These are phyloP conservation scores for Drosophila arizonae DNA, from an alignment of 1,140 invertebrate species.

Conservation along the genomic window DNA sequence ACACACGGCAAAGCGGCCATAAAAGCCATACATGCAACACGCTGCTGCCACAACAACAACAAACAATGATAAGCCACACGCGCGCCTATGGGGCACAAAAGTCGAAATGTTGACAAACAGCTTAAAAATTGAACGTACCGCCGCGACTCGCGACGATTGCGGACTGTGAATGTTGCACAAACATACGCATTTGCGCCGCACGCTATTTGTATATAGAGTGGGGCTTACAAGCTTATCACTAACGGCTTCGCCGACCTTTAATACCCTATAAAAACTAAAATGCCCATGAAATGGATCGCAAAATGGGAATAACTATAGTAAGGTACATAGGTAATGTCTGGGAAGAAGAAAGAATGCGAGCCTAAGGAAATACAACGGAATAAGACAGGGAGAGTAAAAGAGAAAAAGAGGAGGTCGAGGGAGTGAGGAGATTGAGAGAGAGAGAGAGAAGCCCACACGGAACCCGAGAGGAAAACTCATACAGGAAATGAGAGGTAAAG, in stretches of 20 bases:
- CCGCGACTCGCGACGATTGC: slow-evolving; percentile 13
- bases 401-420: too few species aligned
- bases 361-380: too few species aligned
- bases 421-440: neutral
- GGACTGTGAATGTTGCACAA: neutral
- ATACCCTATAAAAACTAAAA: slow-evolving; percentile 11
- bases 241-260: neutral
- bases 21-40: slow-evolving; percentile 39
- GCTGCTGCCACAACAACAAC: slow-evolving; percentile 10
- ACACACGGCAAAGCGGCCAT: slow-evolving; percentile 43
- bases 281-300: neutral
- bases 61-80: slow-evolving; percentile 22
- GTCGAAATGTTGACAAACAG: slow-evolving; percentile 66
- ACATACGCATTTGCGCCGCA: slow-evolving; percentile 7
- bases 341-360: too few species aligned
- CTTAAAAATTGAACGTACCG: slow-evolving; percentile 48
- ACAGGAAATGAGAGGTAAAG: too few species aligned
- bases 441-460: neutral
- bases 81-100: slow-evolving; percentile 17
- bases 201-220: slow-evolving; percentile 2
- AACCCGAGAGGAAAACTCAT: too few species aligned
- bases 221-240: slow-evolving; percentile 1
- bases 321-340: too few species aligned
- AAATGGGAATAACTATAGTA: too few species aligned
- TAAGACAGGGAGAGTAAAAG: neutral